phyloP scores from a whole-genome alignment of 2,113 vertebrate genomes.

The western clawed frog (Xenopus tropicalis) region DNA sequence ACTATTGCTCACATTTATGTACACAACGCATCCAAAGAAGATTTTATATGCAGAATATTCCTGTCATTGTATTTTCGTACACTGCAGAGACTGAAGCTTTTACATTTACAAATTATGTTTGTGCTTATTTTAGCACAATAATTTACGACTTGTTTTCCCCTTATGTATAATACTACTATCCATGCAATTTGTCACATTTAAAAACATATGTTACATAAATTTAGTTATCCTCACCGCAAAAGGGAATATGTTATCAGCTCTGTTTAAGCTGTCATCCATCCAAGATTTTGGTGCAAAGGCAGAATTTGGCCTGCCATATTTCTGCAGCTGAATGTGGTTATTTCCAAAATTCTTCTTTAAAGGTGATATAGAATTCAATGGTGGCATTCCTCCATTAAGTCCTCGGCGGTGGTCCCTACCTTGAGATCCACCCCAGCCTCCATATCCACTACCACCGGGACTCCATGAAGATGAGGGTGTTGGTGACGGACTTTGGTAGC shows the following conservation, averaged over 20 bases:
- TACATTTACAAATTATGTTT: no score
- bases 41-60: no score
- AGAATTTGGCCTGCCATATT: slow-evolving; percentile 88
- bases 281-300: slow-evolving; percentile 94
- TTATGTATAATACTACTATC: no score
- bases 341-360: slow-evolving; percentile 97
- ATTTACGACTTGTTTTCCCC: no score
- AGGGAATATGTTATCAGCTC: slow-evolving; percentile 91
- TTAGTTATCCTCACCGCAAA: slow-evolving; percentile 83
- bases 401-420: slow-evolving; percentile 91
- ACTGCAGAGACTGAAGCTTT: no score
- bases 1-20: no score
- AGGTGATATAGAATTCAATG: slow-evolving; percentile 94
- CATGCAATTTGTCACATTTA: not conserved
- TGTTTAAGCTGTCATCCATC: slow-evolving; percentile 92
- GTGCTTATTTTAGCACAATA: no score
- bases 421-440: slow-evolving; percentile 94
- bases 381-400: slow-evolving; percentile 86
- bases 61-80: no score
- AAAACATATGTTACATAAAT: not conserved
- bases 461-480: slow-evolving; percentile 93
- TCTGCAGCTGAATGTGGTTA: slow-evolving; percentile 93
- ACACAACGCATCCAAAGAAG: no score
- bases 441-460: slow-evolving; percentile 89
- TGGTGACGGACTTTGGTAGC: slow-evolving; percentile 95